Percentiles rank a stretch among this genome's conserved stretches.
phyloP scores from a whole-genome alignment of 2,797 vertebrate species.

The Linurgus olivaceus region DNA sequence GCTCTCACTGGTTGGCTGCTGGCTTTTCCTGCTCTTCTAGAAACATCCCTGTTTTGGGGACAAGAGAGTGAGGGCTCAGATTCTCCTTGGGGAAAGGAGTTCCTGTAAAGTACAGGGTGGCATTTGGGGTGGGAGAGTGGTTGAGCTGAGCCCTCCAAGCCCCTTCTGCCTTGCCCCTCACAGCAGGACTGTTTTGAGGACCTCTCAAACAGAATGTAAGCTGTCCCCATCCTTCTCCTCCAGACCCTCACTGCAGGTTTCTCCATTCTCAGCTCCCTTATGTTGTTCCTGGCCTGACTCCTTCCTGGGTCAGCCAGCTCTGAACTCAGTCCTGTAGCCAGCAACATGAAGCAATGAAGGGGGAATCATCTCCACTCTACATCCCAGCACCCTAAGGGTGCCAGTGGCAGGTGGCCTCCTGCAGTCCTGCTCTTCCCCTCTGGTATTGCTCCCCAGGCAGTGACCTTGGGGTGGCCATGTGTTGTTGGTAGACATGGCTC shows the following conservation, averaged over 20 bases:
- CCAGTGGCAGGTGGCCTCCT: background rate
- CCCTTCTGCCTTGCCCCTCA: background rate
- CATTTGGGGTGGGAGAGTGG: background rate
- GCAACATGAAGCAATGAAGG: background rate
- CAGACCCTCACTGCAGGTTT: background rate
- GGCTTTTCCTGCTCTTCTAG: background rate
- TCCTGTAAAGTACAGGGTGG: background rate
- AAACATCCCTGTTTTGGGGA: background rate
- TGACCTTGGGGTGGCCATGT: background rate
- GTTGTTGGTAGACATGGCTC: background rate
- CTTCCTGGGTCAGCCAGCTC: background rate
- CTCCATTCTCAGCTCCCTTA: background rate
- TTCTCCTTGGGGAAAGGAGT: background rate
- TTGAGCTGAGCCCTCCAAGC: background rate
- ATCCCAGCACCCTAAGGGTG: background rate
- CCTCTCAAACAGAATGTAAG: background rate
- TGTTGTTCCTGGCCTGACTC: background rate
- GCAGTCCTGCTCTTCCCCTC: background rate
- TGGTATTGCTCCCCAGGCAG: background rate
- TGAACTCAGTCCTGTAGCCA: background rate
- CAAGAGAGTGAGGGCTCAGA: accelerated
- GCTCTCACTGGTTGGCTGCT: background rate
- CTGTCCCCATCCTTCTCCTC: background rate
- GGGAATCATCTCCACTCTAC: background rate
- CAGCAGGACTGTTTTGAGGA: background rate